Percentiles rank a stretch among this genome's conserved stretches.
phyloP scores from a whole-genome alignment of 2,113 vertebrate species.

The Alethe castanea region DNA sequence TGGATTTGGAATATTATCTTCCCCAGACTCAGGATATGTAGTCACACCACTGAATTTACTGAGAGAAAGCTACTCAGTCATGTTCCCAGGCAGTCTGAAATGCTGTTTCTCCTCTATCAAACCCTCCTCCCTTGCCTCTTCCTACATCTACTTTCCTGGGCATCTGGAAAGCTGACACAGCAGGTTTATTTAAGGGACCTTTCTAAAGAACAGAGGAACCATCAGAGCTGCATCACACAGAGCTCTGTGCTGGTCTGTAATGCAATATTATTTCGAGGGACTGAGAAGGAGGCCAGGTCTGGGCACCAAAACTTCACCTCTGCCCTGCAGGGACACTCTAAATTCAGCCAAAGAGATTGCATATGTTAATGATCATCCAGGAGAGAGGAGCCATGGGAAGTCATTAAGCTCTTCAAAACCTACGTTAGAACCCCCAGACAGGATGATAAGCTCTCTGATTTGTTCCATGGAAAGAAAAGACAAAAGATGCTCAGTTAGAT shows the following conservation, averaged over 20 bases:
- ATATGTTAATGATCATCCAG: not conserved
- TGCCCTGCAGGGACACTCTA: not conserved
- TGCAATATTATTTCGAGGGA: not conserved
- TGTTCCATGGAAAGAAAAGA: not conserved
- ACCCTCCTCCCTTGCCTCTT: not conserved
- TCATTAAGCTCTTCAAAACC: not conserved
- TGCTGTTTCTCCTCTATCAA: not conserved
- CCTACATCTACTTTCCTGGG: not conserved
- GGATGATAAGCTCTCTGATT: not conserved
- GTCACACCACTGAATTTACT: not conserved
- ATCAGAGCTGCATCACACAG: not conserved
- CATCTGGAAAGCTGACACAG: not conserved
- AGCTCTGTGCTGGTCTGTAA: not conserved
- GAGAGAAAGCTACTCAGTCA: not conserved
- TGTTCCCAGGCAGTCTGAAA: not conserved
- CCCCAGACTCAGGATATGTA: not conserved
- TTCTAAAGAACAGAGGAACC: not conserved
- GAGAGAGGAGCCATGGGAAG: not conserved
- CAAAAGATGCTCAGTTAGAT: not conserved
- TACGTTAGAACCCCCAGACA: not conserved
- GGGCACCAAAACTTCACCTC: not conserved
- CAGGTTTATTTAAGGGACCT: not conserved
- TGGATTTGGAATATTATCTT: not conserved
- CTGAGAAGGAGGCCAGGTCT: not conserved
- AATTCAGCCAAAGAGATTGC: not conserved